A percentile compares a stretch with the other conserved stretches of the same genome.
These are phyloP conservation scores for Resseliella maxima DNA, from an alignment of 2,888 invertebrate species.

Conservation along the genomic window DNA sequence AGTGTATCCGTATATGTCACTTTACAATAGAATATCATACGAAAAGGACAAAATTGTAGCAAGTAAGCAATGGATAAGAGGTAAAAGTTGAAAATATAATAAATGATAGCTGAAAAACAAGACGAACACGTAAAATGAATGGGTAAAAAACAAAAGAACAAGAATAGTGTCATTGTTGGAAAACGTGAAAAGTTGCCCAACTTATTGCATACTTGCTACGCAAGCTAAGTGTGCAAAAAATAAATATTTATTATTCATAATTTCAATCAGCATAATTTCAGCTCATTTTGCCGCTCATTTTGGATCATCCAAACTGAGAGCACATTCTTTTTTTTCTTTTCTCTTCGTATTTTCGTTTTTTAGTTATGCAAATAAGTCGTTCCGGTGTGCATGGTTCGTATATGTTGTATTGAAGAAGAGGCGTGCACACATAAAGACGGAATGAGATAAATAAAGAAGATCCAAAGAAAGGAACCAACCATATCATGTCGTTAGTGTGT, in stretches of 20 bases:
- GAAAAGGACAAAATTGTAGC: not conserved
- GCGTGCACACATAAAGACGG: not conserved
- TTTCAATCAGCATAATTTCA: slow-evolving; percentile 33
- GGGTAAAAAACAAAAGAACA: not conserved
- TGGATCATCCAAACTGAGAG: not conserved
- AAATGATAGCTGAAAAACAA: not conserved
- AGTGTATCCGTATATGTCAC: not conserved
- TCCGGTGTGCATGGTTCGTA: not conserved
- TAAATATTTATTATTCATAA: slow-evolving; percentile 33
- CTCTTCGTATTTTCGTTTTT: not conserved
- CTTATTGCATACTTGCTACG: not conserved
- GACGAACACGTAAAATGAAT: not conserved
- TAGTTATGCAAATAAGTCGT: not conserved
- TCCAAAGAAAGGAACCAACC: not conserved
- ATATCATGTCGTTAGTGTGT: slow-evolving; percentile 16
- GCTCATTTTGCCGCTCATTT: not conserved
- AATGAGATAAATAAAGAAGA: not conserved
- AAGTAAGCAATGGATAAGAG: not conserved
- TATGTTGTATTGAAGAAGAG: not conserved
- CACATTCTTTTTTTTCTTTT: too few relatives aligned
- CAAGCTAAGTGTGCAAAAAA: slow-evolving; percentile 1
- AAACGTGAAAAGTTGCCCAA: not conserved
- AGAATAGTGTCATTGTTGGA: not conserved
- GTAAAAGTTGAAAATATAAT: not conserved
- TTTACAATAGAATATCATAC: not conserved